These are phyloP conservation scores for Nasonovia ribisnigri DNA, from an alignment of 2,888 invertebrate species.

Conservation along the genomic window DNA sequence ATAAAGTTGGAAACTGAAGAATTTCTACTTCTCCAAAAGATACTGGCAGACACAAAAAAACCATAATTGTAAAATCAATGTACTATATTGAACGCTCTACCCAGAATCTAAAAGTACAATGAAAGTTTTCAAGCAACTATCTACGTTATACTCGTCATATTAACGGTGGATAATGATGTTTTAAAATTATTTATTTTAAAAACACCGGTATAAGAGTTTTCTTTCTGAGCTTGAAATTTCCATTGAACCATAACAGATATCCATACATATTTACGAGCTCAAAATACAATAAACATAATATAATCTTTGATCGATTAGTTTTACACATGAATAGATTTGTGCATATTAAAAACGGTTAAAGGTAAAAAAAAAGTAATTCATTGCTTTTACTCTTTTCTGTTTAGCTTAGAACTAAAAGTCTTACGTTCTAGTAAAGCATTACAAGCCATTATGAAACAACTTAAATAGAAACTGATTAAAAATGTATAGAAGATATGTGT, in stretches of 20 bases:
- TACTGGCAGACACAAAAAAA: neutral
- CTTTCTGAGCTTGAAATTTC: neutral
- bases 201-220: neutral
- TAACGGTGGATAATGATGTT: neutral
- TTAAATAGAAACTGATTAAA: neutral
- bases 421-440: neutral
- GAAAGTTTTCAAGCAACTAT: neutral
- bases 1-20: neutral
- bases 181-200: neutral
- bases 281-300: neutral
- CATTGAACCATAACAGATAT: neutral
- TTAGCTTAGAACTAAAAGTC: neutral
- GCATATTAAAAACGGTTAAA: neutral
- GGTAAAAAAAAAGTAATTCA: constrained; percentile 3
- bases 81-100: neutral
- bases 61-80: neutral
- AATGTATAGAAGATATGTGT: neutral
- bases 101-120: neutral
- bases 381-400: neutral
- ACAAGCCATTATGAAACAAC: neutral
- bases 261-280: neutral
- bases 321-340: constrained; percentile 7
- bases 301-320: constrained; percentile 12
- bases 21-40: neutral
- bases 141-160: neutral